Base-by-base conservation (phyloP, 2,888 invertebrate species). In the Opisthograptis luteolata region DNA sequence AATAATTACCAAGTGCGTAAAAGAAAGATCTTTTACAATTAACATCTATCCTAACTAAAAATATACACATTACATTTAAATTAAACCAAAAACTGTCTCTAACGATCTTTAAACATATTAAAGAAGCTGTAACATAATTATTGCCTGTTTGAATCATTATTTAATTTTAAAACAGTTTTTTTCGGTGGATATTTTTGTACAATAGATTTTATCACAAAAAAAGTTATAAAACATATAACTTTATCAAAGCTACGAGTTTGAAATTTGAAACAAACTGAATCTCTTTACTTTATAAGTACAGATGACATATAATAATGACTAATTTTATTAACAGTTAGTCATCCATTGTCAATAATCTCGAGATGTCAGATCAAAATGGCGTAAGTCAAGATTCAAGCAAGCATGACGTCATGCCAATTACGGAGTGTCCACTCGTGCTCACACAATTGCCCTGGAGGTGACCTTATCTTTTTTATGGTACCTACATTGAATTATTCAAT, bases 341-440 rank as follows among this genome's bases (percentile, higher is more conserved):
- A 37, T 13, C 15, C 9, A 31, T 24, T 44, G 24, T 30, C 7
- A 15, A n/a, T 25, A 20, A 28, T 7, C 9, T 20, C n/a, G 14
- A 25, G 22, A 3, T 15, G 20, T 3, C 25, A 10, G 15, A 22
- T 35, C 36, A 36, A 14, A 36, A 24, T 25, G 36, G 15, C 24
- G 36, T 36, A 24, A 14, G 15, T 12, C 10, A 14, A 17, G 32
- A 2, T 14, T 24, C 2, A 4, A 14, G n/a, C n/a, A 13, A 20
- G 15, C 4, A 36, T 48, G 47, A 48, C 47, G 47, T 48, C 41
- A 48, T 4, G 6, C 14, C 17, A 20, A 47, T 48, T 48, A 41
- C 36, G n/a, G 17, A 31, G 13, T n/a, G n/a, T n/a, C 8, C 12
- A 2, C 14, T 14, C 36, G 10, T 6, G 30, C 12, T 17, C 4